phyloP scores from a whole-genome alignment of 1,140 invertebrate species.

The Drosophila albomicans region DNA sequence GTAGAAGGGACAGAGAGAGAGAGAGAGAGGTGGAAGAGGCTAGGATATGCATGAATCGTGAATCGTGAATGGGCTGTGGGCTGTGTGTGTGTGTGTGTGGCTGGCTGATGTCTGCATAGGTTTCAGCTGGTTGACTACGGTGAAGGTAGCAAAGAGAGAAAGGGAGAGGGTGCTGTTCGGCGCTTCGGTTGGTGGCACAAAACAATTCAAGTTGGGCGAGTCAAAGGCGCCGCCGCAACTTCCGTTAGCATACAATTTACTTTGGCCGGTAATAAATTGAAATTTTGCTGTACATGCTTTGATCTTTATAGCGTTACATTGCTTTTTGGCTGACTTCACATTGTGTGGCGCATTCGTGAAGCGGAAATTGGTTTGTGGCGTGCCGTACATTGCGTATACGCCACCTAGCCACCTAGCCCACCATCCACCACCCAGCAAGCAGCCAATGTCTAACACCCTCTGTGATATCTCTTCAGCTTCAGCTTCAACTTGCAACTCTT shows the following conservation, averaged over 20 bases:
- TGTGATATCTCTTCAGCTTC: neutral
- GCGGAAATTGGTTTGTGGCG: conserved; percentile 75
- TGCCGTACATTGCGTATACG: conserved; percentile 40
- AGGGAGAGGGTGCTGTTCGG: neutral
- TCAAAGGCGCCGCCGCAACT: conserved; percentile 67
- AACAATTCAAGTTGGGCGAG: conserved; percentile 43
- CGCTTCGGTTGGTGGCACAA: conserved; percentile 3
- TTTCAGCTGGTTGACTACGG: too few species aligned
- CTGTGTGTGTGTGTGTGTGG: neutral
- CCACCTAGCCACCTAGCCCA: neutral
- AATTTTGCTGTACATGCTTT: conserved; percentile 67
- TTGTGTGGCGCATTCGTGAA: conserved; percentile 37
- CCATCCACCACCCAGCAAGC: neutral
- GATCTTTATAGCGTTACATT: conserved; percentile 60
- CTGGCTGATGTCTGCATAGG: too few species aligned
- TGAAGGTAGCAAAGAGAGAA: neutral
- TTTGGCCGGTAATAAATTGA: conserved; percentile 77
- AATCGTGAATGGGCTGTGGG: conserved; percentile 23
- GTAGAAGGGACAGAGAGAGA: too few species aligned
- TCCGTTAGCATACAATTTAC: conserved; percentile 73
- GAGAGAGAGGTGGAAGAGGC: neutral
- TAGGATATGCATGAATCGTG: conserved; percentile 28
- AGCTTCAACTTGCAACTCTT: conserved; percentile 37
- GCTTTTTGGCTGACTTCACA: conserved; percentile 55
- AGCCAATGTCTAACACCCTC: too few species aligned